A percentile compares a stretch with the other conserved stretches of the same genome.
phyloP scores from a whole-genome alignment of 2,888 invertebrate species.

The Odontomyia ornata region DNA sequence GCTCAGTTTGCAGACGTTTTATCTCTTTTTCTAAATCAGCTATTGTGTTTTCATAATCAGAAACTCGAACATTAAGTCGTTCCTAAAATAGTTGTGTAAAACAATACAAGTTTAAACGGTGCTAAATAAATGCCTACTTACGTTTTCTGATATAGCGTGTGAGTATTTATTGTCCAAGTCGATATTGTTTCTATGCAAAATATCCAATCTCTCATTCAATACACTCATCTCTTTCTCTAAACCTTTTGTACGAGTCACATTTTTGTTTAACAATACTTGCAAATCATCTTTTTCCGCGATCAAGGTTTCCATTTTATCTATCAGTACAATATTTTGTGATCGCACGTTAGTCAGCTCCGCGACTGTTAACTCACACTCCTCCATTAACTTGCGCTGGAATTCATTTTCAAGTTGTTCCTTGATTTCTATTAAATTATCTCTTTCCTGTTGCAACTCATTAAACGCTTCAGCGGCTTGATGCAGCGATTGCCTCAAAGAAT shows the following conservation, averaged over 20 bases:
- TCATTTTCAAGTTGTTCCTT: conserved; percentile 27
- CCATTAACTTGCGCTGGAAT: conserved; percentile 19
- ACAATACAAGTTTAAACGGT: not conserved
- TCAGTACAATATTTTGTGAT: conserved; percentile 38
- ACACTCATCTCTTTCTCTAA: not conserved
- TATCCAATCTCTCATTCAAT: not conserved
- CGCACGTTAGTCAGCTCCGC: conserved; percentile 31
- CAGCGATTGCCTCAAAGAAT: conserved; percentile 30
- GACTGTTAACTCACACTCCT: not conserved
- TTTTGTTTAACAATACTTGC: not conserved
- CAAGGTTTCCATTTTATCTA: conserved; percentile 48
- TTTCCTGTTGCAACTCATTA: conserved; percentile 21
- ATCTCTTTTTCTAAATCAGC: conserved; percentile 10
- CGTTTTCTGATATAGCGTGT: not conserved
- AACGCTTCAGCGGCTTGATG: conserved; percentile 8
- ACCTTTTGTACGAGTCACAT: not conserved
- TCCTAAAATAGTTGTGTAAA: not conserved
- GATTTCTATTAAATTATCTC: conserved; percentile 14
- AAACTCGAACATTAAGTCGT: not conserved
- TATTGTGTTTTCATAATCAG: not conserved
- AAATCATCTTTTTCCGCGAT: conserved; percentile 38
- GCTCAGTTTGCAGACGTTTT: not conserved
- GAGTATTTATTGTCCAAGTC: not conserved
- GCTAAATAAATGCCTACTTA: not conserved
- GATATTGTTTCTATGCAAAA: no score